These are phyloP conservation scores for Pseudanteris insignis DNA, from an alignment of 2,888 invertebrate species.

Conservation along the genomic window DNA sequence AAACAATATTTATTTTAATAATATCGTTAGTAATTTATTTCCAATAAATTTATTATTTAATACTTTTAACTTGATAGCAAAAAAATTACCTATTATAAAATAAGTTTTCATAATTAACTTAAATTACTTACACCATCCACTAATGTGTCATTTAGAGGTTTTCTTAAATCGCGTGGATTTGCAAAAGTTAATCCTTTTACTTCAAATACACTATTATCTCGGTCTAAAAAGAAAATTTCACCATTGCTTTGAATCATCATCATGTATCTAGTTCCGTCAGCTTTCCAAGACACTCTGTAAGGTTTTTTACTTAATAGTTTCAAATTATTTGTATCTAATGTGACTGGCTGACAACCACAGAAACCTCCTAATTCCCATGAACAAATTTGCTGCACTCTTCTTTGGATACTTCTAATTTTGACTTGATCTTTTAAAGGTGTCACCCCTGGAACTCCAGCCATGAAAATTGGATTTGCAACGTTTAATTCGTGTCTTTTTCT, in stretches of 20 bases:
- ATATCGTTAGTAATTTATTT: no score
- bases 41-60: no score
- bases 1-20: no score
- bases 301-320: conserved; percentile 78
- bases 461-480: conserved; percentile 78
- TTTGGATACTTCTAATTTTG: conserved; percentile 75
- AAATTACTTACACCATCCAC: conserved; percentile 94
- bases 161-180: conserved; percentile 75
- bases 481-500: conserved; percentile 68
- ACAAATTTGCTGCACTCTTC: conserved; percentile 81
- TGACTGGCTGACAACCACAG: conserved; percentile 97
- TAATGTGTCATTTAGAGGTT: conserved; percentile 82
- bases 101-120: no score
- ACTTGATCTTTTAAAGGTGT: conserved; percentile 73
- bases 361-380: conserved; percentile 83
- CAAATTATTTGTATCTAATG: conserved; percentile 89
- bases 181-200: conserved; percentile 84
- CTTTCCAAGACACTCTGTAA: conserved; percentile 99
- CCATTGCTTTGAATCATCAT: conserved; percentile 90
- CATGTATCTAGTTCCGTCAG: conserved; percentile 97
- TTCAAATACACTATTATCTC: conserved; percentile 92
- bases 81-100: no score
- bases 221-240: conserved; percentile 92
- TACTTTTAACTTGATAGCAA: no score
- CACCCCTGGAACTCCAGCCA: conserved; percentile 88